Conservation (phyloP, 2,888 invertebrate species). For the Sarcophaga carnaria region DNA sequence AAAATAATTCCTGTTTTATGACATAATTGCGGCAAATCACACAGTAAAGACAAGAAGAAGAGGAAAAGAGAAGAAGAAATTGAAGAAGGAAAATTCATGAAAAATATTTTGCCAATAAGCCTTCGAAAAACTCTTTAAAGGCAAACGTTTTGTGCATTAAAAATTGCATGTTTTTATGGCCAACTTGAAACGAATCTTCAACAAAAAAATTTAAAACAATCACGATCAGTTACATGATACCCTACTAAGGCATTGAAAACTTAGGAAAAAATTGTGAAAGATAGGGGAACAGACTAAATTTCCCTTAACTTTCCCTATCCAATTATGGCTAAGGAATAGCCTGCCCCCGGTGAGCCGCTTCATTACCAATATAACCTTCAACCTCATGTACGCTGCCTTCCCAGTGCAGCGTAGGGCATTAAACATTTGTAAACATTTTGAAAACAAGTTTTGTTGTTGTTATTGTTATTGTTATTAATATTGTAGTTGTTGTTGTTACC, state of each 20-base stretch:
- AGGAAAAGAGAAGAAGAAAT: background rate
- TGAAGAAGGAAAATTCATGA: too few species aligned
- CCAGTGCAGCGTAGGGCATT: background rate
- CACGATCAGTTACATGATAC: too few species aligned
- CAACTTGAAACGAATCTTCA: too few species aligned
- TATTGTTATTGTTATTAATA: background rate
- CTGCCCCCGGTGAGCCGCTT: background rate
- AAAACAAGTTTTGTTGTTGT: conserved; percentile 14
- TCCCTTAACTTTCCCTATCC: too few species aligned
- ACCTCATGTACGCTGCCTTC: background rate
- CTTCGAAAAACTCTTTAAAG: background rate
- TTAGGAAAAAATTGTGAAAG: too few species aligned
- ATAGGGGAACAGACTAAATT: too few species aligned
- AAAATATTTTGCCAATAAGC: background rate
- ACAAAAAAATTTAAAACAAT: too few species aligned
- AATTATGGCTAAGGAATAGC: background rate
- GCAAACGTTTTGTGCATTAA: too few species aligned
- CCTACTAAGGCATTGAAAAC: too few species aligned
- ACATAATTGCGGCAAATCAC: background rate
- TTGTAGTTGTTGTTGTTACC: background rate
- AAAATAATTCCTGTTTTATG: background rate
- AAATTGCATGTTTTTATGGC: too few species aligned
- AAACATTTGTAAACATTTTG: conserved; percentile 11
- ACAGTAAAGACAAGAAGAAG: background rate
- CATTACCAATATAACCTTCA: background rate